phyloP scores from a whole-genome alignment of 2,888 invertebrate genomes.

The Lepeophtheirus nordmannii region DNA sequence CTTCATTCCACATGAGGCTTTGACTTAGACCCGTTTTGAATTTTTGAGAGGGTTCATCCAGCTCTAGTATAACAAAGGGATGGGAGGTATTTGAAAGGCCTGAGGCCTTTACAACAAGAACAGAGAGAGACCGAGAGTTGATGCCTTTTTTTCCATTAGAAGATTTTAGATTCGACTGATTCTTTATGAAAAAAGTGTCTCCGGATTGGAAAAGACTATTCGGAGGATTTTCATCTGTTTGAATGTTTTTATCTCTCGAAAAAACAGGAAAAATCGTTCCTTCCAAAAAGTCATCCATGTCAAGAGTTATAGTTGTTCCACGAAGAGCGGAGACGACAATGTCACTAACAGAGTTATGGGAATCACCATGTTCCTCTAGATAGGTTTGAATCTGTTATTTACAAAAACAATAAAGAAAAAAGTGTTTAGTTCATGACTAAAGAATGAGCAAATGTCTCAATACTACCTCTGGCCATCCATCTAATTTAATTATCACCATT shows the following conservation, averaged over 20 bases:
- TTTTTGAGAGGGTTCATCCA: constrained; percentile 9
- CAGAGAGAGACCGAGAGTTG: neutral
- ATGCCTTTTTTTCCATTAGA: neutral
- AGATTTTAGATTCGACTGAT: neutral
- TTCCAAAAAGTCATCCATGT: neutral
- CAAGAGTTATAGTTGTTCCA: neutral
- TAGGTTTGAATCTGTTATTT: neutral
- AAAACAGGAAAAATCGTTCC: neutral
- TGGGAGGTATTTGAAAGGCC: neutral
- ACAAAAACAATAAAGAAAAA: neutral
- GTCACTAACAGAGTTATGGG: neutral
- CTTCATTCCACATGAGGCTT: constrained; percentile 11
- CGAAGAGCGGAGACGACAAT: neutral
- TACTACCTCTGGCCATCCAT: constrained; percentile 14
- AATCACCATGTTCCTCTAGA: neutral
- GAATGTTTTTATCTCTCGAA: neutral
- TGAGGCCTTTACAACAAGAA: neutral
- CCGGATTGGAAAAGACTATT: neutral
- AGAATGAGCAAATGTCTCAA: neutral
- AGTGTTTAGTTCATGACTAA: neutral
- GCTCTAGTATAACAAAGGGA: constrained; percentile 7
- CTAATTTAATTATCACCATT: constrained; percentile 4
- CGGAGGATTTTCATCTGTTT: neutral
- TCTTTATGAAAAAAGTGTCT: neutral
- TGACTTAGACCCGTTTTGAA: neutral